Percentiles rank a stretch among this genome's conserved stretches.
phyloP scores from a whole-genome alignment of 2,888 invertebrate genomes.

The Lordiphosa fenestrarum region DNA sequence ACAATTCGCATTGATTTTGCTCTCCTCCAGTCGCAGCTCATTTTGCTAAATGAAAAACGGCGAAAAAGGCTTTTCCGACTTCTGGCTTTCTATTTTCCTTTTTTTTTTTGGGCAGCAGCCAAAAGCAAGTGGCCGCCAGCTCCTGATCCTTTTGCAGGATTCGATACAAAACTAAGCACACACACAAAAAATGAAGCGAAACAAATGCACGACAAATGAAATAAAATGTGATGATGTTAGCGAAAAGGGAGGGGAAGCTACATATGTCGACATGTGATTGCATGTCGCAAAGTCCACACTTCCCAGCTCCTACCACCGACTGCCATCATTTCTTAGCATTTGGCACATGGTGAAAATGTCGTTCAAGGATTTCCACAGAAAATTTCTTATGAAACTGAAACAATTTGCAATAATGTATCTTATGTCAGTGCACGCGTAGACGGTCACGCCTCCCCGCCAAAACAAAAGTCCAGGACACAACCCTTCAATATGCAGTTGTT shows the following conservation, averaged over 20 bases:
- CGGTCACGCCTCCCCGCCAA: slow-evolving; percentile 19
- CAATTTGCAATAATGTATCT: slow-evolving; percentile 76
- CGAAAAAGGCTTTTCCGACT: slow-evolving; percentile 31
- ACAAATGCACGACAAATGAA: slow-evolving; percentile 62
- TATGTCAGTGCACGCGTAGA: slow-evolving; percentile 66
- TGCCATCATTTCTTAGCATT: slow-evolving; percentile 11
- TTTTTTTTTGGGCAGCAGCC: slow-evolving; percentile 51
- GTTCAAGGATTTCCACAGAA: slow-evolving; percentile 49
- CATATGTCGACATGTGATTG: slow-evolving; percentile 43
- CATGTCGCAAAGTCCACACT: slow-evolving; percentile 46
- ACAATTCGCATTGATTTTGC: slow-evolving; percentile 60
- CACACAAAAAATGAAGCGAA: slow-evolving; percentile 33
- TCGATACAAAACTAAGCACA: slow-evolving; percentile 9
- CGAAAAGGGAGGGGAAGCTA: background rate
- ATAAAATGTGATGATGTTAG: slow-evolving; percentile 48
- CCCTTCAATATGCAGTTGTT: slow-evolving; percentile 34
- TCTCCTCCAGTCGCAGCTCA: slow-evolving; percentile 42
- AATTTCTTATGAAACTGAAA: slow-evolving; percentile 71
- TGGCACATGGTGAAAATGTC: slow-evolving; percentile 33
- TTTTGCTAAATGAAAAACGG: slow-evolving; percentile 57
- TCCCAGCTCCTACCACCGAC: background rate
- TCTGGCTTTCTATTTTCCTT: slow-evolving; percentile 6
- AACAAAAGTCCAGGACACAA: slow-evolving; percentile 18
- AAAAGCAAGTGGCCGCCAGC: slow-evolving; percentile 35
- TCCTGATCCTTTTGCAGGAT: slow-evolving; percentile 23